These are phyloP conservation scores for Prolemur simus DNA, from an alignment of 2,113 vertebrate species.

Conservation along the genomic window DNA sequence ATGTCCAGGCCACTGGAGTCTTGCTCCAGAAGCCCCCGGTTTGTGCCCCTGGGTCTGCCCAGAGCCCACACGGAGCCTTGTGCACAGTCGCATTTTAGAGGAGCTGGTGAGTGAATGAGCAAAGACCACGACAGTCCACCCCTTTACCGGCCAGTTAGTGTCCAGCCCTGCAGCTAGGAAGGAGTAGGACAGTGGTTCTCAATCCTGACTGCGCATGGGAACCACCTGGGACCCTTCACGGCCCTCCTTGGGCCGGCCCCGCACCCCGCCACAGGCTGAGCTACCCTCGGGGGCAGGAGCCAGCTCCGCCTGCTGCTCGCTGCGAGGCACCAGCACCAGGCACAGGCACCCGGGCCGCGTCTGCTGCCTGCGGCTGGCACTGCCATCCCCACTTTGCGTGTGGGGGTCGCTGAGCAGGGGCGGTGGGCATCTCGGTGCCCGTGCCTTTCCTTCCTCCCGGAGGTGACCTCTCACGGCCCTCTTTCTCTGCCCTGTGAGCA, in stretches of 20 bases:
- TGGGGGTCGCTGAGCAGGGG: fast-evolving
- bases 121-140: background rate
- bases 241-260: background rate
- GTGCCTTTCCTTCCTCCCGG: background rate
- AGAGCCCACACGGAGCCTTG: background rate
- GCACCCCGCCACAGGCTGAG: background rate
- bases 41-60: background rate
- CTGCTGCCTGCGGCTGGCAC: background rate
- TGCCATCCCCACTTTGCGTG: background rate
- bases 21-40: background rate
- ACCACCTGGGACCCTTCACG: background rate
- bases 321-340: fast-evolving
- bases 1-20: background rate
- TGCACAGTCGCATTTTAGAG: background rate
- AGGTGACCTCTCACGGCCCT: background rate
- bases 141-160: background rate
- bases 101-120: background rate
- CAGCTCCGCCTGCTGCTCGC: background rate
- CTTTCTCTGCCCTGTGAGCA: background rate
- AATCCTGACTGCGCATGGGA: fast-evolving
- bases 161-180: background rate
- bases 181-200: background rate
- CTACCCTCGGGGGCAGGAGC: background rate
- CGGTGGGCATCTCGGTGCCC: background rate
- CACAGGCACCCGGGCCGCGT: fast-evolving